Percentiles rank a stretch among this genome's conserved stretches.
These are phyloP conservation scores for Brachystomella parvula DNA, from an alignment of 1,140 invertebrate species.

Conservation along the genomic window DNA sequence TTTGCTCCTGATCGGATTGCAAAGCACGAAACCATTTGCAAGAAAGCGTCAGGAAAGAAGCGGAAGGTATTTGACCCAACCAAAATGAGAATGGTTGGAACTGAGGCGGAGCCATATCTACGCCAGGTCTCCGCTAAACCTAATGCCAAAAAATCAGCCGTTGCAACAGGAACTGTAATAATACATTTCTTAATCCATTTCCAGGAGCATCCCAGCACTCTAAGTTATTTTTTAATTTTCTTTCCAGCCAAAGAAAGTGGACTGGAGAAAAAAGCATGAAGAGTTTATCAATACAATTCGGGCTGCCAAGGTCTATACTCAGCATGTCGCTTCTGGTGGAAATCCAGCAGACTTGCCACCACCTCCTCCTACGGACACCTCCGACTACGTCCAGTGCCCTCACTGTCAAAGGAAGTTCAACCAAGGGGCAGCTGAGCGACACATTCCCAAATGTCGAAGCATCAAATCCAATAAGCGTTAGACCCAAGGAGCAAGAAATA, in stretches of 20 bases:
- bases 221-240: neutral
- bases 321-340: constrained; percentile 73
- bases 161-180: neutral
- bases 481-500: neutral
- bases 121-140: constrained; percentile 42
- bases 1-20: constrained; percentile 70
- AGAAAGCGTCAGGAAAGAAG: constrained; percentile 63
- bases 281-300: constrained; percentile 83
- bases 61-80: constrained; percentile 78
- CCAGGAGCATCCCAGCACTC: no score
- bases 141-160: constrained; percentile 31
- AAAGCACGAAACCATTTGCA: constrained; percentile 74
- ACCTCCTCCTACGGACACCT: constrained; percentile 72
- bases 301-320: constrained; percentile 78
- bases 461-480: constrained; percentile 70
- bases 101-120: constrained; percentile 71
- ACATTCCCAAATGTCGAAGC: constrained; percentile 84
- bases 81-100: constrained; percentile 74
- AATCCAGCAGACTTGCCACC: constrained; percentile 80
- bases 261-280: constrained; percentile 87
- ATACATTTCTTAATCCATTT: no score
- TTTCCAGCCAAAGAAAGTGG: constrained; percentile 51
- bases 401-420: constrained; percentile 84
- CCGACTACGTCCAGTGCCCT: constrained; percentile 85
- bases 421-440: constrained; percentile 72